phyloP scores from a whole-genome alignment of 1,140 invertebrate species.

The Pogonognathellus flavescens region DNA sequence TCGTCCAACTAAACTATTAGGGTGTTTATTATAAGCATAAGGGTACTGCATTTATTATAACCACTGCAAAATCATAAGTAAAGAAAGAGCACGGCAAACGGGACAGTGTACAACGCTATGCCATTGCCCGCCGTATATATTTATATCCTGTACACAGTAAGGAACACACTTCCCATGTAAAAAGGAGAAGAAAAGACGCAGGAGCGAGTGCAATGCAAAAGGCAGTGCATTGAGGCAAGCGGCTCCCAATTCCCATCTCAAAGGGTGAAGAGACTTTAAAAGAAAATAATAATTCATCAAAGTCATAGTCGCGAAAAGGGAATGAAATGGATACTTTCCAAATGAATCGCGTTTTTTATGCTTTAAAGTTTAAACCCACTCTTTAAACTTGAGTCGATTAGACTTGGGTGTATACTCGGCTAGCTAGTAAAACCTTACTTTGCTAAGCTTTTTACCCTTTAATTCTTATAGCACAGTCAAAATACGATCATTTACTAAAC shows the following conservation, averaged over 20 bases:
- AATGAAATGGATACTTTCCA: constrained; percentile 65
- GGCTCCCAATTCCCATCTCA: constrained; percentile 59
- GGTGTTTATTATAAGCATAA: no score
- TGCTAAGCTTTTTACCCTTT: not conserved
- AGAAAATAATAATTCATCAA: constrained; percentile 65
- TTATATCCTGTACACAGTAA: not conserved
- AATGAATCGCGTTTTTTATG: constrained; percentile 57
- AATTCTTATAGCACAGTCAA: not conserved
- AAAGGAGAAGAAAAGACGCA: constrained; percentile 31
- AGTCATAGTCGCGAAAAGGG: constrained; percentile 63
- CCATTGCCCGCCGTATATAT: no score
- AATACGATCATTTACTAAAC: not conserved
- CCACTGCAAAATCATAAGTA: no score
- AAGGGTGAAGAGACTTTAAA: constrained; percentile 63
- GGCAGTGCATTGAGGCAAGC: constrained; percentile 24
- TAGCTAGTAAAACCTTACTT: no score
- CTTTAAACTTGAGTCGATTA: constrained; percentile 9
- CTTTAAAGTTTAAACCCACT: constrained; percentile 37
- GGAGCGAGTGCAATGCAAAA: constrained; percentile 2
- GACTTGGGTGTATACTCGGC: not conserved
- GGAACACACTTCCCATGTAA: constrained; percentile 3
- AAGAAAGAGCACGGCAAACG: no score
- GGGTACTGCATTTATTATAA: no score
- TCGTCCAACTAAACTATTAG: not conserved
- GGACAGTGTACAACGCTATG: no score